These are phyloP conservation scores for Leptopilina myrica DNA, from an alignment of 2,888 invertebrate genomes.

Conservation along the genomic window DNA sequence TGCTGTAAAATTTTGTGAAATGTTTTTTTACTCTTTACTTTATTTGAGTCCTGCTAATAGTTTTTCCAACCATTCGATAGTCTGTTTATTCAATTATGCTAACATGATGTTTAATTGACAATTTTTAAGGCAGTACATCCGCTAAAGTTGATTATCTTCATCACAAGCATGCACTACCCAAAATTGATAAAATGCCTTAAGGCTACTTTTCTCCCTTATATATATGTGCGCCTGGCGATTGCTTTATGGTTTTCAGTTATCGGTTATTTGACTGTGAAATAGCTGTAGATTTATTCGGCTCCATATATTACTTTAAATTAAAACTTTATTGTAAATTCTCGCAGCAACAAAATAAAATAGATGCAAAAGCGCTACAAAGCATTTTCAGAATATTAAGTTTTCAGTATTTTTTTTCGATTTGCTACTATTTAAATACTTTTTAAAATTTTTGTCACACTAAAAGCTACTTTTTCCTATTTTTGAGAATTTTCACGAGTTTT, in stretches of 20 bases:
- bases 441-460: too few species aligned
- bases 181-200: constrained; percentile 37
- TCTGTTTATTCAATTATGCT: background rate
- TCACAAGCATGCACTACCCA: background rate
- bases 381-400: too few species aligned
- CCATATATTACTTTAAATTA: background rate
- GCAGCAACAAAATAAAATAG: too few species aligned
- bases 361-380: too few species aligned
- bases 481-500: too few species aligned
- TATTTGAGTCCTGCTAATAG: too few species aligned
- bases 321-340: background rate
- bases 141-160: constrained; percentile 29
- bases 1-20: too few species aligned
- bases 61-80: background rate
- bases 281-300: background rate
- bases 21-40: too few species aligned
- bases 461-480: too few species aligned
- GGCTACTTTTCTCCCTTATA: constrained; percentile 33
- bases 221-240: constrained; percentile 21
- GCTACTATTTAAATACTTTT: too few species aligned
- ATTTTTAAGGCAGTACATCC: constrained; percentile 19
- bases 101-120: constrained; percentile 27
- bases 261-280: constrained; percentile 34
- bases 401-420: too few species aligned
- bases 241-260: constrained; percentile 30